Evolutionary conservation across 2,888 invertebrate species (phyloP).

Genomic region (Acanthosepion pharaonis): DNA sequence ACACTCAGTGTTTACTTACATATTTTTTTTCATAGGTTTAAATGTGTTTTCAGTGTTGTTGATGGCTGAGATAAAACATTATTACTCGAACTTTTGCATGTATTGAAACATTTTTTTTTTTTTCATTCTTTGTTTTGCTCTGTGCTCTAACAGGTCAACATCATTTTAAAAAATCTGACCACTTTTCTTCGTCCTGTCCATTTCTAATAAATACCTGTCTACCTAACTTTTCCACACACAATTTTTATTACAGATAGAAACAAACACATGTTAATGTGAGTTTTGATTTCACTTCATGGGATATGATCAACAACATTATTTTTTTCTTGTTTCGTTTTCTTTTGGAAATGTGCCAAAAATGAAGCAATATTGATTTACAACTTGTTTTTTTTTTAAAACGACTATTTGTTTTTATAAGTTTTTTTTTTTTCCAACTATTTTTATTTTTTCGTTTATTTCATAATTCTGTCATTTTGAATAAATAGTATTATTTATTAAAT

Average conservation of each 20-base stretch:
- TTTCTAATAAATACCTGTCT: not conserved
- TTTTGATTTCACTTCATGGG: not conserved
- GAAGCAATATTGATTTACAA: not conserved
- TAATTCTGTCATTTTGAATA: not conserved
- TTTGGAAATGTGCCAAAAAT: not conserved
- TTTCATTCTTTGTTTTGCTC: not conserved
- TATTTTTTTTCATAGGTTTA: too few relatives aligned
- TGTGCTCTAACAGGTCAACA: not conserved
- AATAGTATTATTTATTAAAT: too few relatives aligned
- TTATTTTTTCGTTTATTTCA: not conserved
- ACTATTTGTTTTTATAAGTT: not conserved
- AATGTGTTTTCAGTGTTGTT: not conserved
- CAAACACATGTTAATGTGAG: not conserved
- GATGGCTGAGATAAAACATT: not conserved
- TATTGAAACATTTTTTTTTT: not conserved
- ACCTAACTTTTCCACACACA: not conserved
- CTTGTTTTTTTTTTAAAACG: not conserved
- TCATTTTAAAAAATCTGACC: not conserved
- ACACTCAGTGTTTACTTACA: not conserved
- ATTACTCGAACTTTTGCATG: not conserved
- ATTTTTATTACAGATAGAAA: not conserved
- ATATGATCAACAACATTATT: not conserved
- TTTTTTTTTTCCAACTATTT: not conserved
- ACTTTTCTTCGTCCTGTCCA: not conserved
- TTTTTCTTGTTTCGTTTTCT: not conserved